Evolutionary conservation across 2,797 vertebrate genomes (phyloP).

Genomic region (Cryptoprocta ferox): DNA sequence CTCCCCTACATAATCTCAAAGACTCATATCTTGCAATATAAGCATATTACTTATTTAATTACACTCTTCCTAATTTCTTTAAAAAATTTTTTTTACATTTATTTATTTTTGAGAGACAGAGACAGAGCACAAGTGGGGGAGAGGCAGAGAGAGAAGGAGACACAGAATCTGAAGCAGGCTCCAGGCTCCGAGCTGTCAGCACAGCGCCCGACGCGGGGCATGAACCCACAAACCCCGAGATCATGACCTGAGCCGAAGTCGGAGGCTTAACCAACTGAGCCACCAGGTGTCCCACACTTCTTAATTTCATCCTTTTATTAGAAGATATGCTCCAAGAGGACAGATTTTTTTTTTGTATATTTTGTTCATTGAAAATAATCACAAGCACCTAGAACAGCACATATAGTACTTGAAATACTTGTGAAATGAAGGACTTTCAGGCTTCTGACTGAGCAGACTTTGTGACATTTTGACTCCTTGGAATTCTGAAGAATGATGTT

Average conservation of each 20-base stretch:
- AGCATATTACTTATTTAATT: neutral
- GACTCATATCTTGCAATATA: no score
- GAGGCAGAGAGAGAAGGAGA: no score
- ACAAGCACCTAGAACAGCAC: fast-evolving
- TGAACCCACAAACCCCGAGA: no score
- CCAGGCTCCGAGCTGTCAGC: no score
- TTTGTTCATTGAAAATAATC: neutral
- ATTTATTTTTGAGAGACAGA: no score
- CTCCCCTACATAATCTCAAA: neutral
- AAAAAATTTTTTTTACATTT: no score
- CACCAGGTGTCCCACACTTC: neutral
- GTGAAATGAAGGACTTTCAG: neutral
- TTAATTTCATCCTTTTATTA: neutral
- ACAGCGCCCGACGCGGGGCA: no score
- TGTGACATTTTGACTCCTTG: neutral
- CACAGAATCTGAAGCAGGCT: no score
- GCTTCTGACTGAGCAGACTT: neutral
- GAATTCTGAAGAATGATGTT: neutral
- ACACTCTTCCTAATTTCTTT: neutral
- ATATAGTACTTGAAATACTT: neutral
- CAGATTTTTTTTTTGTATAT: neutral
- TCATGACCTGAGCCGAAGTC: no score
- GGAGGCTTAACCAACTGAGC: no score
- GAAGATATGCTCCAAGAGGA: neutral
- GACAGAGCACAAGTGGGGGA: no score